Conservation (phyloP, 2,113 vertebrate genomes). For the Cephalopterus ornatus region DNA sequence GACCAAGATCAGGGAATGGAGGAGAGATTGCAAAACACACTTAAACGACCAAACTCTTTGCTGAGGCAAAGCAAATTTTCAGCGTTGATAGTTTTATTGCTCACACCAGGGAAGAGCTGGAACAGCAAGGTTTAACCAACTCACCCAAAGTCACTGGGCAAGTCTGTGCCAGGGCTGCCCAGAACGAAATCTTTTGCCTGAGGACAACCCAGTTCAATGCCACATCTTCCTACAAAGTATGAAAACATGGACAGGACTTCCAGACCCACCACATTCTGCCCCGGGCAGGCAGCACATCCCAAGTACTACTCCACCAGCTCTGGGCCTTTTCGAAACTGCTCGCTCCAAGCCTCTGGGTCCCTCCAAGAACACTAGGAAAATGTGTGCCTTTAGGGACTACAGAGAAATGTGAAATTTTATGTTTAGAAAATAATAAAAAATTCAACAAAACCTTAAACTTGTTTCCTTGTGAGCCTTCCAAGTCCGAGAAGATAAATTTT, state of each 20-base stretch:
- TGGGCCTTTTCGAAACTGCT: not conserved
- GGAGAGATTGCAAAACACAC: not conserved
- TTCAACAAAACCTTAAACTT: not conserved
- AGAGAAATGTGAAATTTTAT: constrained; percentile 6
- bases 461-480: constrained; percentile 38
- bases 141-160: not conserved
- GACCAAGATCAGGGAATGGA: not conserved
- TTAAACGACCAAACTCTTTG: not conserved
- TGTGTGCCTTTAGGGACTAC: not conserved
- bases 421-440: constrained; percentile 24
- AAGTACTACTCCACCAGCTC: not conserved
- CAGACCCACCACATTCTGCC: not conserved
- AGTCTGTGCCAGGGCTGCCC: not conserved
- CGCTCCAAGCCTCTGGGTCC: not conserved
- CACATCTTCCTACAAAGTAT: not conserved
- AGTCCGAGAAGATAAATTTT: constrained; percentile 26
- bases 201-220: not conserved
- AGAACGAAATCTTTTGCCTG: not conserved
- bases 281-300: not conserved
- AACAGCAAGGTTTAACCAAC: not conserved
- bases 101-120: not conserved
- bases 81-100: not conserved
- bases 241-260: fast-evolving
- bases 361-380: not conserved
- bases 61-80: not conserved